Conservation (phyloP, 2,888 invertebrate genomes). For the Calameuta filiformis region DNA sequence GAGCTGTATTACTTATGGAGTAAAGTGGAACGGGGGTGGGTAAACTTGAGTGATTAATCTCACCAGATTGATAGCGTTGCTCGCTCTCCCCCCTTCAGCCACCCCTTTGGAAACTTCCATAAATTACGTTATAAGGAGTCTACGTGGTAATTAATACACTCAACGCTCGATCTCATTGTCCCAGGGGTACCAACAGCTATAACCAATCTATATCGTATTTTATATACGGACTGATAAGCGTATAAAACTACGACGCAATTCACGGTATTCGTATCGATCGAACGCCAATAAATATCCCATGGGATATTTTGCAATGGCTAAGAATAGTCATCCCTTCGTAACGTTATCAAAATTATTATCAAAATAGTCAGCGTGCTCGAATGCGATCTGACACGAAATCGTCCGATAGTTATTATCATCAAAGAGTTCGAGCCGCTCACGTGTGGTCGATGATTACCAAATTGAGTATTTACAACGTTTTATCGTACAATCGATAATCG, state of each 20-base stretch:
- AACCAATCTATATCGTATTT: not conserved
- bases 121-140: constrained; percentile 59
- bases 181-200: not conserved
- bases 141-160: constrained; percentile 37
- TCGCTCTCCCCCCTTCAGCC: constrained; percentile 14
- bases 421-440: constrained; percentile 48
- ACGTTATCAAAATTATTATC: not conserved
- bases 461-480: not conserved
- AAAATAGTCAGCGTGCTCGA: constrained; percentile 36
- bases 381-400: constrained; percentile 54
- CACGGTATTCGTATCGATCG: not conserved
- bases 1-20: constrained; percentile 51
- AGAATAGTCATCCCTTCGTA: not conserved
- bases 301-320: not conserved
- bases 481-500: not conserved
- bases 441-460: not conserved
- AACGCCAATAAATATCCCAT: not conserved
- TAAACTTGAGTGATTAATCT: constrained; percentile 64
- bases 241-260: not conserved
- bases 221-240: not conserved
- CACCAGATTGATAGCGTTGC: constrained; percentile 58
- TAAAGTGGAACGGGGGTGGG: constrained; percentile 47
- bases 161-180: constrained; percentile 2
- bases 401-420: constrained; percentile 54
- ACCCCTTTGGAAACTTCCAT: constrained; percentile 41